Base-by-base conservation (phyloP, 92 coral and sea anemone species). In the Palythoa heliodiscus region DNA sequence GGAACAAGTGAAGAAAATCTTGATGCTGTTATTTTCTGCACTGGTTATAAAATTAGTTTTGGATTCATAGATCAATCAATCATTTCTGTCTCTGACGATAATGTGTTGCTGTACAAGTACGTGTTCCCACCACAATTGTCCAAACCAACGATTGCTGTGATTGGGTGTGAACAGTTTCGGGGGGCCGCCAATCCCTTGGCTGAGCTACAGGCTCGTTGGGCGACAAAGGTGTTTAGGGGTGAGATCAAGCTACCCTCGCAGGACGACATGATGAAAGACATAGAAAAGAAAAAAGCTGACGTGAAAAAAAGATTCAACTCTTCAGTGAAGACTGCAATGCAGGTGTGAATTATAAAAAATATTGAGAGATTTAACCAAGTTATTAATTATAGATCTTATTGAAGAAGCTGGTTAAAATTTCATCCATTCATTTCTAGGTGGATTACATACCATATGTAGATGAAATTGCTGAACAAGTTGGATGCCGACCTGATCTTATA, bases 401-500 rank as follows among this genome's bases (percentile, higher is more conserved):
- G 9, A 43, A 43, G 7, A 43, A 43, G 50, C 50, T 3, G 50
- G 50, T 43, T 43, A 5, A 3, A 43, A 43, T 43, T 43, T 43
- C 3, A 43, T 43, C 50, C 50, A 43, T 43, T 43, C 0, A 43
- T 58, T 58, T 15, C 19, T 83, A 93, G 97, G 87, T 93, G 19
- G 72, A 84, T 12, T 81, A 17, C 60, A 70, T 89, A 24, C 5
- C 12, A 14, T 96, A 96, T 84, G 68, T 73, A 52, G 95, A 94
- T 83, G 98, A 91, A 74, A 77, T 96, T 25, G 92, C 89, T 12
- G 86, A 85, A 23, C 73, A 91, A 70, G 76, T 91, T 25, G 98
- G 98, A 11, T 97, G 89, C 78, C 92, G 86, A 25, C 98, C 98
- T 43, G 82, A 91, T 86, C 87, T 95, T 25, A 90, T 90, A 92